Conservation (phyloP, 2,888 invertebrate species). For the Fabriciana adippe region DNA sequence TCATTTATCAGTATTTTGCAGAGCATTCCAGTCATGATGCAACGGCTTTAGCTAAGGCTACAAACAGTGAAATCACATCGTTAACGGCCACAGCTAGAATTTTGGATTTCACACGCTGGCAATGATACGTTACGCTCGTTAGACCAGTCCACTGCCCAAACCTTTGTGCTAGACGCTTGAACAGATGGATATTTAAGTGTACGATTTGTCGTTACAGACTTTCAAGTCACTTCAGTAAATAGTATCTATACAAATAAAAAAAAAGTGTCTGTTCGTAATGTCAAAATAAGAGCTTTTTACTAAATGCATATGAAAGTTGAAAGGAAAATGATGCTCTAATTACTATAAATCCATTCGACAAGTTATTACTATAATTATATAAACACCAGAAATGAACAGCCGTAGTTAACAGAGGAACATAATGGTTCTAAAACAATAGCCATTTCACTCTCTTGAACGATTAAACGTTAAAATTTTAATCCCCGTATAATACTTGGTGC, state of each 20-base stretch:
- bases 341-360: too few species aligned
- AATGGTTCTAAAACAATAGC: constrained; percentile 20
- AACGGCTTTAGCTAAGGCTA: constrained; percentile 38
- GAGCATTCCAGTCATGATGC: constrained; percentile 29
- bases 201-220: neutral
- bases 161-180: constrained; percentile 30
- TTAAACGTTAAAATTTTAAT: constrained; percentile 11
- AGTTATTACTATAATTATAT: constrained; percentile 11
- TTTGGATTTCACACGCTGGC: constrained; percentile 49
- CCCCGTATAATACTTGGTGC: constrained; percentile 2
- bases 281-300: too few species aligned
- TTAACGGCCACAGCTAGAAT: constrained; percentile 45
- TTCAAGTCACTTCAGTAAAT: neutral
- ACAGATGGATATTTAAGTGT: constrained; percentile 25
- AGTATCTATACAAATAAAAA: too few species aligned
- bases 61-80: constrained; percentile 50
- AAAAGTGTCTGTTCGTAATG: too few species aligned
- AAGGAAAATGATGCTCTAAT: too few species aligned
- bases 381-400: constrained; percentile 15
- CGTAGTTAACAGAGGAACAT: constrained; percentile 8
- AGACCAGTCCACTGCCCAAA: constrained; percentile 38
- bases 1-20: constrained; percentile 31
- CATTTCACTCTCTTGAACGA: constrained; percentile 11
- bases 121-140: constrained; percentile 57
- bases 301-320: neutral